phyloP scores from a whole-genome alignment of 1,140 invertebrate species.

The Andricus grossulariae region DNA sequence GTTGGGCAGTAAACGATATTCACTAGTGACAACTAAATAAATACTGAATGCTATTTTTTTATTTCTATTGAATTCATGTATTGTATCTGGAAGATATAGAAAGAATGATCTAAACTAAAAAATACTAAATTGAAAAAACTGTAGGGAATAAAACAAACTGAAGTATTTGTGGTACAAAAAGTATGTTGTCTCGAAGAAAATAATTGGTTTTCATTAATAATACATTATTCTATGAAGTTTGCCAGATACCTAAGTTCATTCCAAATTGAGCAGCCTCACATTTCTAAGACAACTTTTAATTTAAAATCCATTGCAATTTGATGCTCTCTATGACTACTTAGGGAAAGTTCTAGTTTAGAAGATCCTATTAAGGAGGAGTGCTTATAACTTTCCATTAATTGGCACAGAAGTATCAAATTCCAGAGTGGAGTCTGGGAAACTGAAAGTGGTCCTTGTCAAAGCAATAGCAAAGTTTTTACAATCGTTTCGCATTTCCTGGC shows the following conservation, averaged over 20 bases:
- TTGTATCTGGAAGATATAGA: too few relatives aligned
- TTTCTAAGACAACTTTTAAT: neutral
- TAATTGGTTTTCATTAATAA: neutral
- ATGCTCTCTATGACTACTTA: neutral
- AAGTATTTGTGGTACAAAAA: too few relatives aligned
- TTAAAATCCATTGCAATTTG: neutral
- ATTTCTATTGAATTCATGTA: too few relatives aligned
- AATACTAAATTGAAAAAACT: too few relatives aligned
- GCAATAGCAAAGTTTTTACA: constrained; percentile 1
- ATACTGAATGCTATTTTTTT: too few relatives aligned
- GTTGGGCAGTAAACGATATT: neutral
- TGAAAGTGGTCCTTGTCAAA: neutral
- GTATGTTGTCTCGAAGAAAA: neutral
- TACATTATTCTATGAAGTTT: neutral
- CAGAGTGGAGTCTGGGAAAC: neutral
- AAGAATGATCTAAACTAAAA: too few relatives aligned
- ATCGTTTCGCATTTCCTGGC: constrained; percentile 2
- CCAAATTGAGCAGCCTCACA: neutral
- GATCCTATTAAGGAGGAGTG: constrained; percentile 2
- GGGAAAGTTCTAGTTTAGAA: constrained; percentile 23
- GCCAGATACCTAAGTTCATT: neutral
- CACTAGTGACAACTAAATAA: too few relatives aligned
- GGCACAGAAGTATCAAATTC: constrained; percentile 18
- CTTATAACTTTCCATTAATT: constrained; percentile 29
- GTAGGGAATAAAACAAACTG: too few relatives aligned